A percentile compares a stretch with the other conserved stretches of the same genome.
These are phyloP conservation scores for Parauchenoglanis punctatus DNA, from an alignment of 2,797 vertebrate genomes.

Conservation along the genomic window DNA sequence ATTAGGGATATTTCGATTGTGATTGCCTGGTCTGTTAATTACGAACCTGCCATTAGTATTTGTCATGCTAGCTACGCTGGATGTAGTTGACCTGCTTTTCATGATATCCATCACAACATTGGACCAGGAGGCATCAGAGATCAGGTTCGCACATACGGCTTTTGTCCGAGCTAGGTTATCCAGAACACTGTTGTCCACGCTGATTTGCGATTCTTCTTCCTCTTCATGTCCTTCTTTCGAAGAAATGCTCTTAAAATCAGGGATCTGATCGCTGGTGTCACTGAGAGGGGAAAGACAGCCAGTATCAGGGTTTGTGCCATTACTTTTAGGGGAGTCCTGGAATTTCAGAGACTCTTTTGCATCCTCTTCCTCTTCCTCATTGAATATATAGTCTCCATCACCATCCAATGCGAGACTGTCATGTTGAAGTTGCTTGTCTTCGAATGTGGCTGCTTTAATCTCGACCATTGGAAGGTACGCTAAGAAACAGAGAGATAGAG, in stretches of 20 bases:
- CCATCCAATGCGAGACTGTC: conserved; percentile 85
- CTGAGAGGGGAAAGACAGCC: conserved; percentile 94
- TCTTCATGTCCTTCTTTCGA: conserved; percentile 83
- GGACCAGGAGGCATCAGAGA: conserved; percentile 95
- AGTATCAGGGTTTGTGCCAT: conserved; percentile 91
- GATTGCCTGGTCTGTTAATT: conserved; percentile 70
- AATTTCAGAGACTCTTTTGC: conserved; percentile 85
- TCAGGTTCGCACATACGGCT: conserved; percentile 92
- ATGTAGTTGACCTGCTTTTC: conserved; percentile 81
- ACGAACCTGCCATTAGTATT: conserved; percentile 74
- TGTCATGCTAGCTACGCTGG: conserved; percentile 65
- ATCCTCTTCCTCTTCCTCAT: conserved; percentile 73
- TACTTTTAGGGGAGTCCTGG: conserved; percentile 93
- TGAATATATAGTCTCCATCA: conserved; percentile 77
- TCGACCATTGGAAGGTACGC: conserved; percentile 92
- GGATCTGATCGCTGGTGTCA: conserved; percentile 88
- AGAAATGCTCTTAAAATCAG: conserved; percentile 84
- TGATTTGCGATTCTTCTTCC: conserved; percentile 66
- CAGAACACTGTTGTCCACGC: conserved; percentile 73
- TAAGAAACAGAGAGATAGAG: conserved; percentile 66
- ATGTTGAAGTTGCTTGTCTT: conserved; percentile 86
- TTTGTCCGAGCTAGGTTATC: conserved; percentile 96
- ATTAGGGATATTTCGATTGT: conserved; percentile 75
- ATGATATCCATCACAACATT: conserved; percentile 86
- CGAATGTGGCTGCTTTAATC: conserved; percentile 83